A percentile compares a stretch with the other conserved stretches of the same genome.
Conservation (phyloP, 2,797 vertebrate genomes). For the Hylomyscus alleni region DNA sequence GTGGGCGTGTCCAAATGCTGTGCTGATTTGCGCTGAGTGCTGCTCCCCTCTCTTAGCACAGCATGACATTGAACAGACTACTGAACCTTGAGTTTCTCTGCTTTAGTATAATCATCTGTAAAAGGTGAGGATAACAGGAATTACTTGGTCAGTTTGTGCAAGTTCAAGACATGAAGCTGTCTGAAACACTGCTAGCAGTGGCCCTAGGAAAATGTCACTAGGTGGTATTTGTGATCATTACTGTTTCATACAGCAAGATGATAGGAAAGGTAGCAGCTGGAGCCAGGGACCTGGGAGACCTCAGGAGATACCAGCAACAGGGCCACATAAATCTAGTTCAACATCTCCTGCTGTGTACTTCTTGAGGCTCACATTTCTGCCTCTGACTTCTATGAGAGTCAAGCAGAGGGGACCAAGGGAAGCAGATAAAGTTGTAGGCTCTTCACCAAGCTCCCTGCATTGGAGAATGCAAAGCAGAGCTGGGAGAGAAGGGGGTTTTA, state of each 20-base stretch:
- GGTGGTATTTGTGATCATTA: not conserved
- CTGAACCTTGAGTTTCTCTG: not conserved
- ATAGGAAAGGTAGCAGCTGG: constrained; percentile 8
- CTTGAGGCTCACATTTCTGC: not conserved
- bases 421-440: not conserved
- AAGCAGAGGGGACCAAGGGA: not conserved
- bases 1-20: not conserved
- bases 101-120: not conserved
- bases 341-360: not conserved
- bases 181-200: not conserved
- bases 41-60: not conserved
- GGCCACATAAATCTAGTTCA: not conserved
- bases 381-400: not conserved
- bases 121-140: not conserved
- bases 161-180: not conserved
- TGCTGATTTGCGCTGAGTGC: not conserved
- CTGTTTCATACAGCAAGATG: not conserved
- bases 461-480: constrained; percentile 28
- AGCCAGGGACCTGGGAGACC: not conserved
- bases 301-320: not conserved
- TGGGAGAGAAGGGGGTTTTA: constrained; percentile 48
- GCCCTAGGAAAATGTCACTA: not conserved
- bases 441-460: not conserved
- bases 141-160: not conserved
- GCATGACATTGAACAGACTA: not conserved